Evolutionary conservation across 2,113 vertebrate species (phyloP).

Genomic region (Rhea pennata): DNA sequence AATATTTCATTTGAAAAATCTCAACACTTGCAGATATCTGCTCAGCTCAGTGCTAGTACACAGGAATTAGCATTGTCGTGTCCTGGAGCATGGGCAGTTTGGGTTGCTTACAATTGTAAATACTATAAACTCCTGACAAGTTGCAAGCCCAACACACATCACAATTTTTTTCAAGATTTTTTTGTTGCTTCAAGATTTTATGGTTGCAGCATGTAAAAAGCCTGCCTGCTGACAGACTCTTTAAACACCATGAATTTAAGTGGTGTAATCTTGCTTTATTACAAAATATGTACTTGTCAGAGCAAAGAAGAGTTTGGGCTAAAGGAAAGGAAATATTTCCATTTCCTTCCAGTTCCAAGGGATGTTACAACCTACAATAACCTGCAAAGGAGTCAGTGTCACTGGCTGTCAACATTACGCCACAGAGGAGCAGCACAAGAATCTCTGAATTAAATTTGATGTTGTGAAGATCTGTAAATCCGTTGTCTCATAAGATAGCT

Average conservation of each 20-base stretch:
- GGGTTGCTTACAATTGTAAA: background rate
- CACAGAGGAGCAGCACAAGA: background rate
- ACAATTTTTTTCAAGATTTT: background rate
- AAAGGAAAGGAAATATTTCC: background rate
- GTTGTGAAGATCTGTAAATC: background rate
- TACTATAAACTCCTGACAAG: background rate
- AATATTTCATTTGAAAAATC: background rate
- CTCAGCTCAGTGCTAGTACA: background rate
- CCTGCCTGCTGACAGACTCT: background rate
- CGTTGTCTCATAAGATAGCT: background rate
- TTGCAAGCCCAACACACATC: background rate
- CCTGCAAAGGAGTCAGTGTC: background rate
- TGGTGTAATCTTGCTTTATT: background rate
- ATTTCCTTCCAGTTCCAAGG: slow-evolving; percentile 19
- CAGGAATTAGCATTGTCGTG: background rate
- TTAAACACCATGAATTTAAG: background rate
- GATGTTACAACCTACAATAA: background rate
- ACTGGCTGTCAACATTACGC: background rate
- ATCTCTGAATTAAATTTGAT: background rate
- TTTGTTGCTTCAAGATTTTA: background rate
- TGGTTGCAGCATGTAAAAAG: background rate
- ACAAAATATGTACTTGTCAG: background rate
- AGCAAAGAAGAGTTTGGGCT: background rate
- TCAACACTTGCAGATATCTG: background rate
- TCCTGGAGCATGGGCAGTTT: no score